Evolutionary conservation across 2,797 vertebrate genomes (phyloP).

Genomic region (Enteromius argenteus): DNA sequence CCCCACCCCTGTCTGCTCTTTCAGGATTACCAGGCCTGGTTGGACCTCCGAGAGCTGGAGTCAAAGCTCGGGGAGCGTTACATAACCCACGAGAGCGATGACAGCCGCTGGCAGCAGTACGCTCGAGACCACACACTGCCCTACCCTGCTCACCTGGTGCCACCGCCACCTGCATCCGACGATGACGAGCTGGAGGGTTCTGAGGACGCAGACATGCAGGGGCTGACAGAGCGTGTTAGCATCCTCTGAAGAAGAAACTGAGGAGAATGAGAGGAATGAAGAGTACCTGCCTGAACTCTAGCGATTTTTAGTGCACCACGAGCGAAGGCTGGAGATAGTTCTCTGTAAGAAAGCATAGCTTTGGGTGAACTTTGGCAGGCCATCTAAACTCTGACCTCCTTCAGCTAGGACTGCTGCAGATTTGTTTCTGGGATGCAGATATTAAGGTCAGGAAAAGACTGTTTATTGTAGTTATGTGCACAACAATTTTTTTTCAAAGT

Average conservation of each 20-base stretch:
- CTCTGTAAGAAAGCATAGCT: background rate
- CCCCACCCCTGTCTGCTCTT: background rate
- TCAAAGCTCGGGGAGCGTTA: constrained; percentile 85
- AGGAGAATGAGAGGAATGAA: constrained; percentile 14
- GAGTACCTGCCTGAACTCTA: constrained; percentile 19
- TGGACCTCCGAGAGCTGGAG: constrained; percentile 89
- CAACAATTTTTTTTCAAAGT: background rate
- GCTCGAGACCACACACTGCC: constrained; percentile 78
- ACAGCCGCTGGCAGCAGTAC: constrained; percentile 87
- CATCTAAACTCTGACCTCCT: constrained; percentile 15
- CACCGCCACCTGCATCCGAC: constrained; percentile 62
- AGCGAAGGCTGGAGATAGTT: background rate
- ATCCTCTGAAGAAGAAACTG: constrained; percentile 78
- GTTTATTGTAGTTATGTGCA: background rate
- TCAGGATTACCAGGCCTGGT: constrained; percentile 90
- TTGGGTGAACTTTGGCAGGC: background rate
- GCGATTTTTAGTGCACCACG: background rate
- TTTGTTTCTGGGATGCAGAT: constrained; percentile 5
- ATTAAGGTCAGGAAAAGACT: background rate
- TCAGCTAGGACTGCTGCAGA: background rate
- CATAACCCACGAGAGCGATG: constrained; percentile 91
- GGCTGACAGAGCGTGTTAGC: constrained; percentile 88
- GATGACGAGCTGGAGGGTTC: constrained; percentile 73
- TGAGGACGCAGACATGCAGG: constrained; percentile 84
- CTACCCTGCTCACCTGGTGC: constrained; percentile 79